Evolutionary conservation across 2,797 vertebrate species (phyloP), one percentile per base, ranked within the genome.

Genomic region (Sebastes matsubarae): DNA sequence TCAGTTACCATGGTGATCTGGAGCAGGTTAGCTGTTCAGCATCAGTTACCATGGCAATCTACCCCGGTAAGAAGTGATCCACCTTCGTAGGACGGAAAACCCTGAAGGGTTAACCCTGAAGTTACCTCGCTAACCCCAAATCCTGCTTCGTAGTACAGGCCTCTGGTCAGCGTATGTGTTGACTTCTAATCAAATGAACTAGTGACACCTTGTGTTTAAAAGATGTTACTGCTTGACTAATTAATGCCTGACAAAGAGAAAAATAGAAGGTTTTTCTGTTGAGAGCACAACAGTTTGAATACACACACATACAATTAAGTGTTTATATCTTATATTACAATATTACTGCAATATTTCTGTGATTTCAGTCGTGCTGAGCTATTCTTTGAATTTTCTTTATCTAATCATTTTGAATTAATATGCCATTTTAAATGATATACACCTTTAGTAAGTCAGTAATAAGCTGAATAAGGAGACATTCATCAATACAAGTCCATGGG

Each of bases 131-230:
- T 42, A 42, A 42, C 38, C 38, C 38, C 14, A 42, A 42, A 42
- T 42, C 38, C 38, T 42, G 38, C 38, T 42, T 42, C 2, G 5
- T 42, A 42, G 38, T 42, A 1, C 38, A 42, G 38, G 5, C 38
- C 38, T 42, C 13, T 42, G 38, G 14, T 42, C 38, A 42, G 38
- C 6, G 14, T 46, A 29, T 54, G 5, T 18, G 1, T 32, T 14
- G 10, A 59, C 5, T 20, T 32, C 25, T 52, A 57, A 55, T 34
- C 14, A 54, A 55, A 57, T 68, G 2, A 36, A 79, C 20, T 64
- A 77, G 46, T 79, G 87, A 73, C 87, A 73, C 55, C 85, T 68
- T 70, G 84, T 83, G 87, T 72, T 71, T 58, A 46, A 60, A 81
- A 68, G 8, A 55, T 58, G 77, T 25, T 29, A 85, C 68, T 87